These are phyloP conservation scores for Geotrupes spiniger DNA, from an alignment of 2,888 invertebrate genomes.

Conservation along the genomic window DNA sequence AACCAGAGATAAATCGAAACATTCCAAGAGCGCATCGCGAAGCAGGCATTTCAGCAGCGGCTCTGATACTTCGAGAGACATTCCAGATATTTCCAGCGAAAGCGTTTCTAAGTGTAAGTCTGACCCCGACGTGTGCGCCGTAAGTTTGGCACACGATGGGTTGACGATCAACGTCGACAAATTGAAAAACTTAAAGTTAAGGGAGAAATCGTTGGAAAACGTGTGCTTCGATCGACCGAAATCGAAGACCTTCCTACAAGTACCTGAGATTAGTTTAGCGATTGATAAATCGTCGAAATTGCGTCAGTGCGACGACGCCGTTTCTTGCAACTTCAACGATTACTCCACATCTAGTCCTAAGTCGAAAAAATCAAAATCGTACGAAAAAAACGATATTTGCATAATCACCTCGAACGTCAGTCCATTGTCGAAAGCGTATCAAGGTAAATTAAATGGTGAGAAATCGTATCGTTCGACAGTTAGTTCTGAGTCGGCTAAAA, in stretches of 20 bases:
- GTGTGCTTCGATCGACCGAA: slow-evolving; percentile 7
- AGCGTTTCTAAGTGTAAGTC: slow-evolving; percentile 17
- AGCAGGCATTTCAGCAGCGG: slow-evolving; percentile 32
- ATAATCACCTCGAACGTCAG: too few relatives aligned
- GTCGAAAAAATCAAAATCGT: background rate
- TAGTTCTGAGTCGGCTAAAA: too few relatives aligned
- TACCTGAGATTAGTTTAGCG: slow-evolving; percentile 1
- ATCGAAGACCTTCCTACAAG: background rate
- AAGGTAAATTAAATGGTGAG: too few relatives aligned
- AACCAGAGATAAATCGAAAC: slow-evolving; percentile 10
- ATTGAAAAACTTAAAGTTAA: slow-evolving; percentile 27
- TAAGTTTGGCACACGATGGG: too few relatives aligned
- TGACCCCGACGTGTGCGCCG: slow-evolving; percentile 7
- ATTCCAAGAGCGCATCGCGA: slow-evolving; percentile 7
- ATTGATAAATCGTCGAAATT: too few relatives aligned
- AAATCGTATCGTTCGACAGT: too few relatives aligned
- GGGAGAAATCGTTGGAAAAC: slow-evolving; percentile 5
- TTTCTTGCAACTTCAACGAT: background rate
- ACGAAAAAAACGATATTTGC: too few relatives aligned
- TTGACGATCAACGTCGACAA: slow-evolving; percentile 25
- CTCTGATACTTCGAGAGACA: slow-evolving; percentile 50
- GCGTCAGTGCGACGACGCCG: too few relatives aligned
- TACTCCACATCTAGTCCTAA: background rate
- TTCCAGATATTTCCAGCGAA: slow-evolving; percentile 47
- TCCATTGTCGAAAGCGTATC: too few relatives aligned